Base-by-base conservation (phyloP, 1,140 invertebrate genomes). In the Drosophila sp. region DNA sequence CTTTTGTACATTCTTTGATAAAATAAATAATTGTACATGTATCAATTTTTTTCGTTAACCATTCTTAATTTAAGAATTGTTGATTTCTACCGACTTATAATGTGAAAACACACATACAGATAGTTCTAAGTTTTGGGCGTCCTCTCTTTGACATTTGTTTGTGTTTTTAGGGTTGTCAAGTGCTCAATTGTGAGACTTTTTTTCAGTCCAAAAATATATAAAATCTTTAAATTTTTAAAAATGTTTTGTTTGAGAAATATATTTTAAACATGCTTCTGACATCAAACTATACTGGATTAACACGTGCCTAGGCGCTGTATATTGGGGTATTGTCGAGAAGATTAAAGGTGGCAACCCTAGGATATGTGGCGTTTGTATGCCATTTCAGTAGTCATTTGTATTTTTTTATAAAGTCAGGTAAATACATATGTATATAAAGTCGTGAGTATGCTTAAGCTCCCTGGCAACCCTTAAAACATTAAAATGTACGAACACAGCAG, bases 121-220 rank as follows among this genome's bases (percentile, higher is more conserved):
- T 8, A 50, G 17, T 50, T 27, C 25, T 27, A 23, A 41, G 7
- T 8, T 50, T 50, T 10, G 23, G 44, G 23, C 44, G 25, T 27
- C 44, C 2, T 47, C 23, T 23, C 44, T 50, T 50, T 7, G 40
- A 29, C 56, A 54, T 64, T 87, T 78, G 54, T 47, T 68, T 67
- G 40, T 23, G 68, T 72, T 76, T 72, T 50, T 56, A 85, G 83
- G 84, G 82, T 83, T 86, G 82, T 83, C 83, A 87, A 60, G 75
- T 62, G 35, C 5, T 65, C 8, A 8, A 23, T 8, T 50, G 2
- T 6, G 23, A 2, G 23, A 7, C 2, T 10, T 10, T 7, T 6
- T 50, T 10, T 17, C 17, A 7, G 2, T 47, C 1, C 3, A 10
- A 8, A 1, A 27, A 27, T 27, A 50, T 50, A 7, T 3, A 1